These are phyloP conservation scores for Leptonema lineaticorne DNA, from an alignment of 1,140 invertebrate genomes.

Conservation along the genomic window DNA sequence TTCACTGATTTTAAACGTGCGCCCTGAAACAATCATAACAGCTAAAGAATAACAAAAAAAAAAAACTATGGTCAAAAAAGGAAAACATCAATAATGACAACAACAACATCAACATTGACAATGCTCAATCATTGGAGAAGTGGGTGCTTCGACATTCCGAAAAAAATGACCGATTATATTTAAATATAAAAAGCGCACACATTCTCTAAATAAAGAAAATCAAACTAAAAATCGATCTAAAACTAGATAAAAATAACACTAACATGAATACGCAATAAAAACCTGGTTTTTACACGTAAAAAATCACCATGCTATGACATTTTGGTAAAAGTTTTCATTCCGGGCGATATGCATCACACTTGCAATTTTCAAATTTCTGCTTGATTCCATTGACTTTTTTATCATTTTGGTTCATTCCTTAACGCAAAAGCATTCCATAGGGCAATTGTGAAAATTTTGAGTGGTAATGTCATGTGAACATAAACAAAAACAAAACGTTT, in stretches of 20 bases:
- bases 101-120: slow-evolving; percentile 30
- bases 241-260: not conserved
- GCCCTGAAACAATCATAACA: slow-evolving; percentile 41
- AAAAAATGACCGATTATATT: slow-evolving; percentile 39
- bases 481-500: too few species aligned
- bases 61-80: slow-evolving; percentile 34
- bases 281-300: not conserved
- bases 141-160: slow-evolving; percentile 11
- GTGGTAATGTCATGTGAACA: slow-evolving; percentile 20
- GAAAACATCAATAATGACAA: not conserved
- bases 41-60: slow-evolving; percentile 33
- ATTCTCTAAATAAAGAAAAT: slow-evolving; percentile 21
- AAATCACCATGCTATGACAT: slow-evolving; percentile 42
- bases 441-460: slow-evolving; percentile 21
- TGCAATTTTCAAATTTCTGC: slow-evolving; percentile 22
- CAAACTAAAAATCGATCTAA: slow-evolving; percentile 26
- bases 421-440: slow-evolving; percentile 29
- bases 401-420: slow-evolving; percentile 31
- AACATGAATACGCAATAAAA: slow-evolving; percentile 22
- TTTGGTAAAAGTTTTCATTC: slow-evolving; percentile 32
- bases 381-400: not conserved
- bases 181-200: slow-evolving; percentile 29
- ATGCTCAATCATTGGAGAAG: too few species aligned
- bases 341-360: slow-evolving; percentile 33
- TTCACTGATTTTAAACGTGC: slow-evolving; percentile 35